Evolutionary conservation across 2,797 vertebrate genomes (phyloP).

Genomic region (Lemur catta): DNA sequence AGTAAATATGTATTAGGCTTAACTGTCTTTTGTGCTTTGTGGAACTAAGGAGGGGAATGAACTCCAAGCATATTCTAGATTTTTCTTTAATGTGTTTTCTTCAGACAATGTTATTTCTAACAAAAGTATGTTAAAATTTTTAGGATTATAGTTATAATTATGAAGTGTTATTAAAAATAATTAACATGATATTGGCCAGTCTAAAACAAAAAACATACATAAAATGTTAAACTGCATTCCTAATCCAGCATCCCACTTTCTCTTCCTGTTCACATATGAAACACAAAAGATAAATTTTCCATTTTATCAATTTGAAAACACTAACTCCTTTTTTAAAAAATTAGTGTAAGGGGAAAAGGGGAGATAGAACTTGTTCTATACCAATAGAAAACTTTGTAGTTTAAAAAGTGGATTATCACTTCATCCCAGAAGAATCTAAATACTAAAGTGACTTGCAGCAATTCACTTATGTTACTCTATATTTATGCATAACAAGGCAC

Average conservation of each 20-base stretch:
- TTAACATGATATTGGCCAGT: background rate
- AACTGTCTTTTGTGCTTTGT: background rate
- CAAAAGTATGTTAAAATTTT: background rate
- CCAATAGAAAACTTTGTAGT: background rate
- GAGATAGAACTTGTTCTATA: background rate
- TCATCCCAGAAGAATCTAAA: background rate
- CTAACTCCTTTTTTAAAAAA: background rate
- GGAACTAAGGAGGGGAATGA: background rate
- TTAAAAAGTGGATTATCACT: background rate
- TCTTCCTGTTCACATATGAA: background rate
- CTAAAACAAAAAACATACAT: background rate
- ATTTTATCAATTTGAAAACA: background rate
- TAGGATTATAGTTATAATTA: background rate
- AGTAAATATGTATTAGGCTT: background rate
- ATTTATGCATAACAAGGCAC: background rate
- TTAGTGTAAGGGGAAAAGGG: background rate
- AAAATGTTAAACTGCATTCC: background rate
- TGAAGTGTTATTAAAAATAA: constrained; percentile 13
- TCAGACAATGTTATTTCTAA: constrained; percentile 24
- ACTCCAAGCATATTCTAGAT: background rate
- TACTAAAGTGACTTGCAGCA: background rate
- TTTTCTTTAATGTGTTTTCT: background rate
- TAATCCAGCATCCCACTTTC: background rate
- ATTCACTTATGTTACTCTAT: background rate
- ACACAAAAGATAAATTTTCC: constrained; percentile 7